phyloP scores from a whole-genome alignment of 2,888 invertebrate species.

The Saturnia pavonia region DNA sequence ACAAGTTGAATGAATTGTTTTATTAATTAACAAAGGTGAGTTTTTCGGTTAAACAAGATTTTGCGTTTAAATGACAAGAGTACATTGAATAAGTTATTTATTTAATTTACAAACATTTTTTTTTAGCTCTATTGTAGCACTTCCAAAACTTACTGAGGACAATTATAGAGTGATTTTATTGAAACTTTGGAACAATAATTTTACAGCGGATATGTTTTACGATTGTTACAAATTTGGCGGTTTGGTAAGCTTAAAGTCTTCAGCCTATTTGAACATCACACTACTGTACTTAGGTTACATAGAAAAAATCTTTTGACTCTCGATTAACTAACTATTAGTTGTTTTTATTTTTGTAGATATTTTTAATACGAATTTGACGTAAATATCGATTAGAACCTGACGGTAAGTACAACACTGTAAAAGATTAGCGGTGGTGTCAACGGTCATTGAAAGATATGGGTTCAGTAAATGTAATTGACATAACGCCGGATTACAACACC shows the following conservation, averaged over 20 bases:
- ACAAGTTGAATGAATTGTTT: neutral
- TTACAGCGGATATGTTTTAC: constrained; percentile 32
- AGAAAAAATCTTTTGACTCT: neutral
- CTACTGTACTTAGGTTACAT: neutral
- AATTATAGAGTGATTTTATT: constrained; percentile 43
- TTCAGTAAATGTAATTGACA: too few species aligned
- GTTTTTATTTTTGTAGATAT: neutral
- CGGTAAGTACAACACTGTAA: too few species aligned
- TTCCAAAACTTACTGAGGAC: constrained; percentile 48
- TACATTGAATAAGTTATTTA: neutral
- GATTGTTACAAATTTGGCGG: constrained; percentile 34
- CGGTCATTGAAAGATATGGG: too few species aligned
- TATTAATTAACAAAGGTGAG: neutral
- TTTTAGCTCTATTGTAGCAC: constrained; percentile 35
- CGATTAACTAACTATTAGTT: neutral
- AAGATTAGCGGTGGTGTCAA: too few species aligned
- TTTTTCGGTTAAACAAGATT: neutral
- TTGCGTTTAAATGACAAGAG: neutral
- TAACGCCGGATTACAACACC: too few species aligned
- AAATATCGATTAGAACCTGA: too few species aligned
- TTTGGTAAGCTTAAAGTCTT: constrained; percentile 31
- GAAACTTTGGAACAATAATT: constrained; percentile 29
- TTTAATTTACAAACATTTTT: neutral
- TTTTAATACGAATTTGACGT: too few species aligned
- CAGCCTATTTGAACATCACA: neutral